phyloP scores from a whole-genome alignment of 2,113 vertebrate genomes.

The Sebastes schlegelii region DNA sequence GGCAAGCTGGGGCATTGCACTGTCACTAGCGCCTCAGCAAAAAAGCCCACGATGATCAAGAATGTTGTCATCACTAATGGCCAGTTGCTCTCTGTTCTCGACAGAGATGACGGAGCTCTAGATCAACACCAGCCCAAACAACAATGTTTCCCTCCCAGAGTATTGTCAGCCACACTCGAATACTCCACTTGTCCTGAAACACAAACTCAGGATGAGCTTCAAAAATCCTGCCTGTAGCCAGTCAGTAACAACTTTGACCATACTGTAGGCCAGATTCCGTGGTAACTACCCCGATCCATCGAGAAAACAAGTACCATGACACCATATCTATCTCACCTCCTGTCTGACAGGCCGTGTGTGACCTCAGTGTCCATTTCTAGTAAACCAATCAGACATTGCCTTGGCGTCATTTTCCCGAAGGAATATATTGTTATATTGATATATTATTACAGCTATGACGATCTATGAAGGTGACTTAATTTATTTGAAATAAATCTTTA shows the following conservation, averaged over 20 bases:
- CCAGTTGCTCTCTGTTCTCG: constrained; percentile 61
- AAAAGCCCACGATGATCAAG: constrained; percentile 56
- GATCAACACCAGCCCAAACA: constrained; percentile 67
- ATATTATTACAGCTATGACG: constrained; percentile 78
- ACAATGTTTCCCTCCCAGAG: constrained; percentile 38
- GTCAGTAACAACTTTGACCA: constrained; percentile 34
- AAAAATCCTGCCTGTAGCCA: constrained; percentile 37
- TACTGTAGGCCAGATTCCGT: constrained; percentile 26
- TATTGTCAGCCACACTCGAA: constrained; percentile 35
- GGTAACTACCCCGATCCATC: constrained; percentile 32
- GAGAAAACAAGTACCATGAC: constrained; percentile 44
- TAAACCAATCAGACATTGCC: constrained; percentile 75
- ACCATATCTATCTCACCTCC: constrained; percentile 53
- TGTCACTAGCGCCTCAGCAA: constrained; percentile 64
- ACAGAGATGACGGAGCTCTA: constrained; percentile 45
- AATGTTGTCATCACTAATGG: constrained; percentile 68
- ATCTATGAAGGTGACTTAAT: constrained; percentile 85
- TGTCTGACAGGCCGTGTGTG: constrained; percentile 59
- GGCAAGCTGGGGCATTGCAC: constrained; percentile 72
- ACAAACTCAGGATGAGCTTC: constrained; percentile 41
- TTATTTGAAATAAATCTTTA: constrained; percentile 87
- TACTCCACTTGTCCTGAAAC: constrained; percentile 47
- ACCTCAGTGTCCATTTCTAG: constrained; percentile 71
- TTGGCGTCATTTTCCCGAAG: constrained; percentile 69
- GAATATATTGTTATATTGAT: constrained; percentile 79